phyloP scores from a whole-genome alignment of 2,888 invertebrate species.

The Heteromurus nitidus region DNA sequence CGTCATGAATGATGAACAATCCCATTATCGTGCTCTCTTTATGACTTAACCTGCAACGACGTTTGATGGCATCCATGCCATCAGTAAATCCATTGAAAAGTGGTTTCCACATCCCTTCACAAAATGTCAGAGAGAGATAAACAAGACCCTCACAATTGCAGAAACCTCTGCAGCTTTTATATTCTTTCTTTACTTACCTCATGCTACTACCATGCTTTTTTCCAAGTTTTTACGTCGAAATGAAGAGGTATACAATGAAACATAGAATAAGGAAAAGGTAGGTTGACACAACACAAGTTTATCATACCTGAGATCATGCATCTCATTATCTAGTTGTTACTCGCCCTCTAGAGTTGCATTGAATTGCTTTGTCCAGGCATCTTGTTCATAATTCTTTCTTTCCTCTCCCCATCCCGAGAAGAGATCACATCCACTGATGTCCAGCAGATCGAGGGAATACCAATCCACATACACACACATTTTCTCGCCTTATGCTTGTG shows the following conservation, averaged over 20 bases:
- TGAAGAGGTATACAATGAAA: not conserved
- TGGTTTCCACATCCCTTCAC: constrained; percentile 36
- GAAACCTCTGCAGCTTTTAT: not conserved
- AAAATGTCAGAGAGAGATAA: constrained; percentile 42
- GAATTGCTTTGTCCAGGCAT: not conserved
- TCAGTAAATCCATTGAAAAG: constrained; percentile 13
- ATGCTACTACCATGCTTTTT: not conserved
- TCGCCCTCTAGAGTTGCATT: constrained; percentile 37
- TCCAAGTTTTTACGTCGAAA: not conserved
- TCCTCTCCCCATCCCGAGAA: constrained; percentile 1
- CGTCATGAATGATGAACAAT: not conserved
- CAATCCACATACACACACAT: no score
- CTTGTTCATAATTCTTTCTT: not conserved
- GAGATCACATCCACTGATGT: no score
- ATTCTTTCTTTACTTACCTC: not conserved
- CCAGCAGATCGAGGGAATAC: no score
- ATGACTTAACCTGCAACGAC: not conserved
- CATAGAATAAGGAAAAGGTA: not conserved
- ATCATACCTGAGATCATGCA: constrained; percentile 54
- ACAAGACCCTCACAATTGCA: constrained; percentile 1
- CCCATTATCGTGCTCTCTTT: not conserved
- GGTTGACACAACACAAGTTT: constrained; percentile 8
- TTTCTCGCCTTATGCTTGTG: no score
- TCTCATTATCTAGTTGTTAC: constrained; percentile 34
- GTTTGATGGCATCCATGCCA: constrained; percentile 35